Percentiles rank a stretch among this genome's conserved stretches.
Evolutionary conservation across 2,888 invertebrate species (phyloP).

Genomic region (Digitonthophagus gazella): DNA sequence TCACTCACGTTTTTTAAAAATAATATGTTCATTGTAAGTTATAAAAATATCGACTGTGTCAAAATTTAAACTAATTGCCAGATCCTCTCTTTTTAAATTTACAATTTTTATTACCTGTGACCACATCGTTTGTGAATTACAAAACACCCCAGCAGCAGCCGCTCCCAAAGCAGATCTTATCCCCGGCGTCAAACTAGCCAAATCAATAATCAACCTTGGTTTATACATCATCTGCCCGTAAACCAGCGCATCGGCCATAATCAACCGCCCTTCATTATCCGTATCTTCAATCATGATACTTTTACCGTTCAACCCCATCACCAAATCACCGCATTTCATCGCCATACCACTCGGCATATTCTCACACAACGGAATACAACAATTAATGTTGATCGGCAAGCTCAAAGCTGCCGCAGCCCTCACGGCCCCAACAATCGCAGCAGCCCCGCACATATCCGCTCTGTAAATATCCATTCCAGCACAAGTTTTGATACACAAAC

Average conservation of each 20-base stretch:
- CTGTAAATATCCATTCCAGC: constrained; percentile 46
- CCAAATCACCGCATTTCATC: constrained; percentile 56
- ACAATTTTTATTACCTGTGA: constrained; percentile 42
- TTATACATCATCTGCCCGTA: constrained; percentile 53
- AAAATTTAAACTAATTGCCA: too few species aligned
- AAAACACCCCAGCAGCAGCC: constrained; percentile 57
- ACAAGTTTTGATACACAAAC: constrained; percentile 49
- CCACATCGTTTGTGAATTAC: constrained; percentile 56
- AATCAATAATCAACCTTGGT: constrained; percentile 64
- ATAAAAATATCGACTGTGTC: too few species aligned
- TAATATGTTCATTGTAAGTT: too few species aligned
- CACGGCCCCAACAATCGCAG: constrained; percentile 57
- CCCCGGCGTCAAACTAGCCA: constrained; percentile 67
- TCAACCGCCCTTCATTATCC: constrained; percentile 55
- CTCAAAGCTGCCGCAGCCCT: constrained; percentile 55
- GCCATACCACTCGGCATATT: constrained; percentile 61
- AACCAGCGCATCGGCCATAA: constrained; percentile 46
- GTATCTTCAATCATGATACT: constrained; percentile 63
- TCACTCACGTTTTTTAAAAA: too few species aligned
- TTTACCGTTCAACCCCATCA: constrained; percentile 57
- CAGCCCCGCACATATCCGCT: constrained; percentile 65
- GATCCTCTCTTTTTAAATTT: too few species aligned
- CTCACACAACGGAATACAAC: constrained; percentile 51
- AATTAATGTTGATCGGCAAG: constrained; percentile 57
- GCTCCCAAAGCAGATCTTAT: constrained; percentile 56